Evolutionary conservation across 2,888 invertebrate genomes (phyloP), one percentile per base, ranked within the genome.

Genomic region (Spodoptera littoralis): DNA sequence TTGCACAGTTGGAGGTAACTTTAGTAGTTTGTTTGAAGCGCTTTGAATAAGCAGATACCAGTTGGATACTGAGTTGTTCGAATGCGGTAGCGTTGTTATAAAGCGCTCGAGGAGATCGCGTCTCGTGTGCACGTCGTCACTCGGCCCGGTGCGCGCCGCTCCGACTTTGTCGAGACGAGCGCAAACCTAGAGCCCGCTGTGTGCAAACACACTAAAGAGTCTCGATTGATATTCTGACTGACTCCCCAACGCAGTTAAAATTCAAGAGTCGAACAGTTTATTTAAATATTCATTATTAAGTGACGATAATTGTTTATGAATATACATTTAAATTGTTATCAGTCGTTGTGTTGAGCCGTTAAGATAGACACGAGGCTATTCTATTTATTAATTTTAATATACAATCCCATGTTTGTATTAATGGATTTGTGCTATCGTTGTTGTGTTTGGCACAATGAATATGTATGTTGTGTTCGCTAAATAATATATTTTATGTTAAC

Each of bases 221-320:
- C 52, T 46, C 62, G 50, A 60, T 60, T 65, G 60, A 60, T 73
- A 73, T 76, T 73, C 65, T 11, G 42, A 60, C 50, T 62, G 62
- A 58, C 52, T 59, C 13, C 44, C n/a, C 6, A 9, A 44, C 42
- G 36, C 65, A 54, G 53, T 72, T 53, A 11, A 50, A 11, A 76
- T 73, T 72, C 73, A 73, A 79, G 75, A 70, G 61, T 76, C 47
- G 36, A 36, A 74, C 70, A 56, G 70, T 58, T 77, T 79, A 79
- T 84, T 83, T 86, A 85, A 83, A 86, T 86, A 18, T 71, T 72
- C 46, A 72, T 60, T 60, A 57, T 54, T 42, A 56, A 56, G 49
- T 60, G 44, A 24, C 48, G 47, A 60, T 65, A 56, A 24, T 56
- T n/a, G 5, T 18, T 46, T 46, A 70, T 64, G 49, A 47, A 49